These are phyloP conservation scores for Bicyclus anynana DNA, from an alignment of 1,140 invertebrate species.

Conservation along the genomic window DNA sequence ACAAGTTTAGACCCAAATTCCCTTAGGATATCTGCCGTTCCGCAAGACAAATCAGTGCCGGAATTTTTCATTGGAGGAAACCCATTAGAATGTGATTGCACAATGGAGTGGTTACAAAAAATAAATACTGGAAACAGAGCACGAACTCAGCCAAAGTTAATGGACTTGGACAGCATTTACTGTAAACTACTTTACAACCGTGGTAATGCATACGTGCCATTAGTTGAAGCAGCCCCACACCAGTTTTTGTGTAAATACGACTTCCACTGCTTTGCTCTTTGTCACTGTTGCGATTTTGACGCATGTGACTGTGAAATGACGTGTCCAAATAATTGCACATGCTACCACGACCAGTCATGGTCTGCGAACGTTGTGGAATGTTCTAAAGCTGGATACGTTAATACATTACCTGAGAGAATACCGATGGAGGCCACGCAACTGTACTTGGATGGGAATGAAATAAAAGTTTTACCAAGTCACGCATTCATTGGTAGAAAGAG, in stretches of 20 bases:
- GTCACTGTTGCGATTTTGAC: slow-evolving; percentile 96
- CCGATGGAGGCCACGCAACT: slow-evolving; percentile 95
- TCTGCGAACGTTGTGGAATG: slow-evolving; percentile 95
- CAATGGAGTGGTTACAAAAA: slow-evolving; percentile 85
- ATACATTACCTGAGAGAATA: slow-evolving; percentile 87
- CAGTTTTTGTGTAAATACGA: slow-evolving; percentile 95
- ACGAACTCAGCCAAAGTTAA: slow-evolving; percentile 89
- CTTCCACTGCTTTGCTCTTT: slow-evolving; percentile 92
- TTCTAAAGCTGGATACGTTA: slow-evolving; percentile 84
- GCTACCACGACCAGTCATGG: slow-evolving; percentile 95
- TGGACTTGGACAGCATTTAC: slow-evolving; percentile 92
- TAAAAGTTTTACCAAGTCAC: slow-evolving; percentile 87
- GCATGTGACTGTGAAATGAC: slow-evolving; percentile 97
- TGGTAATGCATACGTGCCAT: slow-evolving; percentile 86
- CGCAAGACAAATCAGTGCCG: slow-evolving; percentile 86
- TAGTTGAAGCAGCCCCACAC: slow-evolving; percentile 89
- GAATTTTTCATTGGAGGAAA: slow-evolving; percentile 95
- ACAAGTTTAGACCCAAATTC: slow-evolving; percentile 91
- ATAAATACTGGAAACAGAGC: slow-evolving; percentile 86
- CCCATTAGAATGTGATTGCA: slow-evolving; percentile 93
- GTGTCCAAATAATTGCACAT: slow-evolving; percentile 93
- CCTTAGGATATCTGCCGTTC: slow-evolving; percentile 88
- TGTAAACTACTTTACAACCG: slow-evolving; percentile 92
- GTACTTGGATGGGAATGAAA: slow-evolving; percentile 93
- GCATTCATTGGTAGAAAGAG: slow-evolving; percentile 94